phyloP scores from a whole-genome alignment of 2,888 invertebrate species.

The Andrena flavipes region DNA sequence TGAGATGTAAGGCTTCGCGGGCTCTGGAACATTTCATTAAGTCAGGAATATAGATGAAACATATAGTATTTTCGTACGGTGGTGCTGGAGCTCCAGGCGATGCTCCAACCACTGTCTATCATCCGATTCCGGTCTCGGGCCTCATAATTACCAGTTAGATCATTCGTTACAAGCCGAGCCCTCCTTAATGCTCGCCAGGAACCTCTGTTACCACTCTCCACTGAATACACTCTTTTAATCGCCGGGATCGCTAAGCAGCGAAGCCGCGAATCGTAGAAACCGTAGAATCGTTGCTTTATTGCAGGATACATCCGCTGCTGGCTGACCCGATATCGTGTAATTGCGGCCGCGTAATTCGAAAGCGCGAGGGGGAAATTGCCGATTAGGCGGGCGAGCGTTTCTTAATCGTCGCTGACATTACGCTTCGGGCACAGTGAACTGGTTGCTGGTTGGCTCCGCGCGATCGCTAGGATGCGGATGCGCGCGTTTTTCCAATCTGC shows the following conservation, averaged over 20 bases:
- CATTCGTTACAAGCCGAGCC: slow-evolving; percentile 55
- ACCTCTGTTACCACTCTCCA: not conserved
- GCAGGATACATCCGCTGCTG: slow-evolving; percentile 78
- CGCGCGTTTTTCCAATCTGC: not conserved
- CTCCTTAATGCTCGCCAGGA: slow-evolving; percentile 47
- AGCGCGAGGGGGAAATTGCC: slow-evolving; percentile 79
- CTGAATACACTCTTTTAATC: slow-evolving; percentile 24
- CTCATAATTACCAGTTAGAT: slow-evolving; percentile 50
- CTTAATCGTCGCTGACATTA: slow-evolving; percentile 70
- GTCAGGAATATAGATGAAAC: too few relatives aligned
- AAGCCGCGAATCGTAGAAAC: slow-evolving; percentile 38
- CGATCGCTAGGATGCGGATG: not conserved
- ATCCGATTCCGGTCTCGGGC: slow-evolving; percentile 24
- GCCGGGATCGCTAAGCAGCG: slow-evolving; percentile 32
- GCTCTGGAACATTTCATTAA: too few relatives aligned
- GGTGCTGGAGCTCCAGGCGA: slow-evolving; percentile 1
- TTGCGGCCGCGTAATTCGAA: slow-evolving; percentile 79
- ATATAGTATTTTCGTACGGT: too few relatives aligned
- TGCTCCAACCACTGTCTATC: slow-evolving; percentile 11
- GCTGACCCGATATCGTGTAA: slow-evolving; percentile 73
- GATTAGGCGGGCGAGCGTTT: slow-evolving; percentile 75
- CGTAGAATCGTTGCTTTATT: slow-evolving; percentile 72
- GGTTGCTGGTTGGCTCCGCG: slow-evolving; percentile 13
- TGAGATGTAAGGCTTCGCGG: too few relatives aligned
- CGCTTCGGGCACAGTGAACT: slow-evolving; percentile 46